A percentile compares a stretch with the other conserved stretches of the same genome.
Evolutionary conservation across 2,888 invertebrate genomes (phyloP).

Genomic region (Acleris laterana): DNA sequence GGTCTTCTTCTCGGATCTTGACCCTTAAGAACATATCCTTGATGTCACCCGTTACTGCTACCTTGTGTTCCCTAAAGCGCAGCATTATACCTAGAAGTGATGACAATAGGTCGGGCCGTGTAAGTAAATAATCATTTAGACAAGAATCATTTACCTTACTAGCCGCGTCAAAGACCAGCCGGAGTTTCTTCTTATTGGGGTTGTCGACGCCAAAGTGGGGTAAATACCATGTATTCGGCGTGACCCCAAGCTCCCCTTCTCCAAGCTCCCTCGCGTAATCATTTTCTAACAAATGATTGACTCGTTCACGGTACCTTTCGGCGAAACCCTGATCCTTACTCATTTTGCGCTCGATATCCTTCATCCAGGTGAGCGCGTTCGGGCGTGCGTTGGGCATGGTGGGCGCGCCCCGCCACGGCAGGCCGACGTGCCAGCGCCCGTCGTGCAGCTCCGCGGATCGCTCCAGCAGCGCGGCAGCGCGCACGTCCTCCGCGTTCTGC

Average conservation of each 20-base stretch:
- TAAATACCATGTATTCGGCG: too few relatives aligned
- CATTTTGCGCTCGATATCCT: constrained; percentile 41
- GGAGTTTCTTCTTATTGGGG: constrained; percentile 4
- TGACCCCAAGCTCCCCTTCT: not conserved
- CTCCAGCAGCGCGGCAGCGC: constrained; percentile 36
- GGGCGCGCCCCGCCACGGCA: constrained; percentile 42
- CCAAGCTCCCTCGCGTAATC: constrained; percentile 38
- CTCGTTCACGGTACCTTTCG: constrained; percentile 38
- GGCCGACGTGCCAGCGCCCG: constrained; percentile 41
- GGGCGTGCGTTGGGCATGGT: constrained; percentile 39
- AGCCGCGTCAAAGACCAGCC: constrained; percentile 43
- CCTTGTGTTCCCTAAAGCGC: too few relatives aligned
- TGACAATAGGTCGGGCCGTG: constrained; percentile 42
- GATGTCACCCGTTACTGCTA: too few relatives aligned
- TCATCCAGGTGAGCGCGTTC: constrained; percentile 38
- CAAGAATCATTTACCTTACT: constrained; percentile 2
- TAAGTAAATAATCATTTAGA: constrained; percentile 44
- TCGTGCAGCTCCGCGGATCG: constrained; percentile 31
- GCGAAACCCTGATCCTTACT: constrained; percentile 25
- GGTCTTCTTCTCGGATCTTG: too few relatives aligned
- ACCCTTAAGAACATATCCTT: too few relatives aligned
- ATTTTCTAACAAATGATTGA: constrained; percentile 42
- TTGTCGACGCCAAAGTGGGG: too few relatives aligned
- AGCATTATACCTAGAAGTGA: constrained; percentile 52
- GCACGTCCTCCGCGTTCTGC: not conserved